Evolutionary conservation across 23 tunicate genomes (phyloP), one percentile per base, ranked within the genome.

Genomic region (Pegea sp.): DNA sequence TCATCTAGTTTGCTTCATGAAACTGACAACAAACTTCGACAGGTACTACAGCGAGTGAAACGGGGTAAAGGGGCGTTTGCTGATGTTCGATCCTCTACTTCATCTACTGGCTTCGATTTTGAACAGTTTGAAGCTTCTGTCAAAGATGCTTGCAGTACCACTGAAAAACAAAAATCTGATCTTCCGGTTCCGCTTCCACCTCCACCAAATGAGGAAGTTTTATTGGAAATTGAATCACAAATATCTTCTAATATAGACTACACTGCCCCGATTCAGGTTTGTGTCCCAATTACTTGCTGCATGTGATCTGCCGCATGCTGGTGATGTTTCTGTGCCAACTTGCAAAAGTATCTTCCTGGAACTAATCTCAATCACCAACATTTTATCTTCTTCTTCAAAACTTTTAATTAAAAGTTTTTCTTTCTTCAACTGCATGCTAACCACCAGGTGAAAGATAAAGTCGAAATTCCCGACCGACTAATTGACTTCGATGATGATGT

Each of bases 41-140:
- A 79, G 93, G 93, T 72, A 7, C 42, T 81, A 61, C 80, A 72
- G 62, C 69, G 81, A 72, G 93, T 81, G 28, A 81, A 72, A 34
- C 75, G 75, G 13, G 81, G 57, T 24, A 69, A 69, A 53, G 67
- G 61, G 43, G 53, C 76, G 22, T 62, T 55, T 23, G 67, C 60
- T 49, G 64, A 67, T n/a, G n/a, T n/a, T n/a, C n/a, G n/a, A n/a
- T n/a, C n/a, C n/a, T n/a, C n/a, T n/a, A n/a, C n/a, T n/a, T n/a
- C n/a, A n/a, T n/a, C n/a, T n/a, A n/a, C 46, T 8, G 76, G 67
- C 20, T 69, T 69, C 44, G 76, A 69, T 29, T 55, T 60, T 56
- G 76, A 69, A 38, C 52, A 31, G 6, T 61, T 61, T 38, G 61
- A 69, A 34, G 50, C 33, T n/a, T 62, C 57, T 18, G 67, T 63